phyloP scores from a whole-genome alignment of 2,888 invertebrate genomes.

The Lasioglossum morio region DNA sequence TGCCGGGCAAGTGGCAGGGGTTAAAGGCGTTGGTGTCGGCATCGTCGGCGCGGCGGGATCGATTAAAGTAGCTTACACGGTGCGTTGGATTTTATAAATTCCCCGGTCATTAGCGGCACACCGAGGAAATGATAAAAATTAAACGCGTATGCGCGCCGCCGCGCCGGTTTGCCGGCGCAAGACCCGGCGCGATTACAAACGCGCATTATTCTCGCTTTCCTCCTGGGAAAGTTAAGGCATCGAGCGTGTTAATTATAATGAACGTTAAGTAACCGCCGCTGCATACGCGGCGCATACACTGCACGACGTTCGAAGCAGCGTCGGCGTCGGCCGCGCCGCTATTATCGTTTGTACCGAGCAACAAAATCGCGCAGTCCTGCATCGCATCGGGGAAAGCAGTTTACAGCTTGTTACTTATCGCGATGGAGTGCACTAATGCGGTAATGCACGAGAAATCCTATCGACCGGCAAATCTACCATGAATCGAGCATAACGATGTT shows the following conservation, averaged over 20 bases:
- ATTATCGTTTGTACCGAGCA: conserved; percentile 67
- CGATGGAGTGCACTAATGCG: conserved; percentile 68
- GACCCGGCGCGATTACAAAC: conserved; percentile 68
- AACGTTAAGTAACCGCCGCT: conserved; percentile 81
- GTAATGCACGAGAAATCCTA: conserved; percentile 71
- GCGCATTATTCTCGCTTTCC: conserved; percentile 82
- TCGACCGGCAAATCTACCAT: conserved; percentile 70
- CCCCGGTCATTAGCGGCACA: conserved; percentile 64
- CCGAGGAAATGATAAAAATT: conserved; percentile 74
- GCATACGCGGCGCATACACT: conserved; percentile 10
- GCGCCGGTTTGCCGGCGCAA: neutral
- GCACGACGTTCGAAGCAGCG: neutral
- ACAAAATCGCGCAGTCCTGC: conserved; percentile 68
- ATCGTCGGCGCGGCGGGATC: conserved; percentile 7
- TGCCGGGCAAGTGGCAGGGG: conserved; percentile 21
- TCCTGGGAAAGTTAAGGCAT: conserved; percentile 83
- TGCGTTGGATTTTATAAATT: conserved; percentile 53
- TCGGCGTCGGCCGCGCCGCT: conserved; percentile 42
- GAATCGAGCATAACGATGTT: conserved; percentile 63
- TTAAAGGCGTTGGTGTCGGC: conserved; percentile 38
- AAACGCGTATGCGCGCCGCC: conserved; percentile 69
- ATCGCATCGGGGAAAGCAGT: conserved; percentile 68
- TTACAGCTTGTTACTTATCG: conserved; percentile 73
- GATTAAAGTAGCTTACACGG: conserved; percentile 41
- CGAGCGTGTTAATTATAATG: conserved; percentile 83